phyloP scores from a whole-genome alignment of 2,113 vertebrate species.

The Sarotherodon lohbergeri region DNA sequence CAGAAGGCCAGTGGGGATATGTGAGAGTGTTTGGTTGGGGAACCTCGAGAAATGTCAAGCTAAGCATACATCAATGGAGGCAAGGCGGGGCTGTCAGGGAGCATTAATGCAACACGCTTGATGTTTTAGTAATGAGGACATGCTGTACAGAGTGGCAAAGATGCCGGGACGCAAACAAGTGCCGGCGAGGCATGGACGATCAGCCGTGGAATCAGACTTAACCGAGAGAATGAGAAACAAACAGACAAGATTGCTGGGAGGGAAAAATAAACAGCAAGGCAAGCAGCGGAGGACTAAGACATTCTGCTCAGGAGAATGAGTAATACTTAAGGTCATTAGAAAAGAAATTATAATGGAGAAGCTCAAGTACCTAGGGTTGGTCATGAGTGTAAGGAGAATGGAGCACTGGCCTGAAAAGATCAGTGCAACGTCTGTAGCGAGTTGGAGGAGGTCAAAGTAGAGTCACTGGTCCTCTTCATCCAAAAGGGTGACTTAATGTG shows the following conservation, averaged over 20 bases:
- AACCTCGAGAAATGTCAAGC: constrained; percentile 49
- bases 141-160: constrained; percentile 7
- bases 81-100: constrained; percentile 29
- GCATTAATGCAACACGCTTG: constrained; percentile 43
- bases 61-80: constrained; percentile 57
- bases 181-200: not conserved
- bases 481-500: not conserved
- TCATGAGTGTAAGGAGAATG: not conserved
- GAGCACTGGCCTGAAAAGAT: not conserved
- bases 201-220: not conserved
- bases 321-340: not conserved
- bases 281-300: not conserved
- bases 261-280: not conserved
- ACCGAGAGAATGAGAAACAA: constrained; percentile 11
- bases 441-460: not conserved
- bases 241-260: not conserved
- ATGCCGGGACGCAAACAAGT: constrained; percentile 6
- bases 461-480: not conserved
- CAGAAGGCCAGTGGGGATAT: not conserved
- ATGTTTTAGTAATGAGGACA: constrained; percentile 63
- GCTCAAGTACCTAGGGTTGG: not conserved
- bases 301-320: not conserved
- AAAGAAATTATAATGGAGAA: not conserved
- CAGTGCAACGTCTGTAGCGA: not conserved
- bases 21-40: not conserved